Evolutionary conservation across 2,888 invertebrate species (phyloP).

Genomic region (Lasioglossum vierecki): DNA sequence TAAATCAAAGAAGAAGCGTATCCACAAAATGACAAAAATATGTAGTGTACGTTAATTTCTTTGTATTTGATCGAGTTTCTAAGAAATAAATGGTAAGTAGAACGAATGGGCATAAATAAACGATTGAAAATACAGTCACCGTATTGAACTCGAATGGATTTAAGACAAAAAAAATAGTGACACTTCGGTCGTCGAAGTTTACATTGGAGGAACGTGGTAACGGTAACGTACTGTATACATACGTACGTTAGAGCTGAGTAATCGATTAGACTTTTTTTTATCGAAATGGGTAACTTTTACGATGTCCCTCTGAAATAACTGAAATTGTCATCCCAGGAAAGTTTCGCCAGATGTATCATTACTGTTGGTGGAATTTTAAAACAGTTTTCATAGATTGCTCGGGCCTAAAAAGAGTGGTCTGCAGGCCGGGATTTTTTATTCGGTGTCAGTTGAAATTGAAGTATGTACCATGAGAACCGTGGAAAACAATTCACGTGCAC

Average conservation of each 20-base stretch:
- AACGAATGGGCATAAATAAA: neutral
- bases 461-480: neutral
- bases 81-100: neutral
- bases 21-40: no score
- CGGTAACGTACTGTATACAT: neutral
- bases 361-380: slow-evolving; percentile 36
- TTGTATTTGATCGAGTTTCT: neutral
- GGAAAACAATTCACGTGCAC: neutral
- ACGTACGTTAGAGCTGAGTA: neutral
- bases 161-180: neutral
- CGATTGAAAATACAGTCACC: neutral
- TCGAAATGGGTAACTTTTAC: slow-evolving; percentile 15
- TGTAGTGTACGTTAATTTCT: no score
- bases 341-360: slow-evolving; percentile 31
- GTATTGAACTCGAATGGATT: neutral
- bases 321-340: slow-evolving; percentile 19
- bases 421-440: neutral
- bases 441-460: neutral
- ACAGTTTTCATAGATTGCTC: slow-evolving; percentile 23
- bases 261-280: neutral
- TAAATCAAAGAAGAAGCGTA: no score
- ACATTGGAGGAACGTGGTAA: neutral
- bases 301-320: slow-evolving; percentile 13
- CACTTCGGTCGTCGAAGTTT: neutral
- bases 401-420: neutral